These are phyloP conservation scores for Pyrochroa serraticornis DNA, from an alignment of 2,888 invertebrate genomes.

Conservation along the genomic window DNA sequence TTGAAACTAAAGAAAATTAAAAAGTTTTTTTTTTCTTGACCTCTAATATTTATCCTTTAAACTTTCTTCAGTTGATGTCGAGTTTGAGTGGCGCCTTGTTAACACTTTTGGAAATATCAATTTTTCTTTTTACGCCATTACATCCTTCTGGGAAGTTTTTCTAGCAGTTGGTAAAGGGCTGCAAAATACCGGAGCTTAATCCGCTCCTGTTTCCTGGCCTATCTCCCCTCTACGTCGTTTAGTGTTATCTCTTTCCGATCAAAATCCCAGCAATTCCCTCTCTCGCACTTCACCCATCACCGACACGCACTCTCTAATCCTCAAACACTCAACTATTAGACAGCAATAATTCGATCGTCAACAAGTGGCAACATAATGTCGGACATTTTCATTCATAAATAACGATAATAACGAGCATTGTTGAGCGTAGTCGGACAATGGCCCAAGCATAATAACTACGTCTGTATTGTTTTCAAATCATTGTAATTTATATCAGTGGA, in stretches of 20 bases:
- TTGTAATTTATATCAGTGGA: constrained; percentile 40
- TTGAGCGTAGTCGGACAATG: constrained; percentile 45
- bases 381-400: constrained; percentile 21
- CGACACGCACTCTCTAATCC: not conserved
- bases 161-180: not conserved
- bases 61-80: too few relatives aligned
- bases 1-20: too few relatives aligned
- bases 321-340: not conserved
- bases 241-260: constrained; percentile 13
- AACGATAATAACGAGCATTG: constrained; percentile 13
- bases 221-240: constrained; percentile 1
- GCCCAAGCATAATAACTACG: constrained; percentile 41
- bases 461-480: constrained; percentile 38
- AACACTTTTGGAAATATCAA: too few relatives aligned
- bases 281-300: constrained; percentile 4
- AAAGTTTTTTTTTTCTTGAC: too few relatives aligned
- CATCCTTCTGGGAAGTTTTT: too few relatives aligned
- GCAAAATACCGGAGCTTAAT: not conserved
- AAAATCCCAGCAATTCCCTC: constrained; percentile 9
- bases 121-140: too few relatives aligned
- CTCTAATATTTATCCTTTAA: too few relatives aligned
- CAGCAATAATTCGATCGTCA: constrained; percentile 1
- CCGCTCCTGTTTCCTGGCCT: constrained; percentile 6
- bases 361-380: constrained; percentile 3
- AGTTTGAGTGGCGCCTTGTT: too few relatives aligned